Conservation (phyloP, 1,140 invertebrate species). For the Liolophura sinensis region DNA sequence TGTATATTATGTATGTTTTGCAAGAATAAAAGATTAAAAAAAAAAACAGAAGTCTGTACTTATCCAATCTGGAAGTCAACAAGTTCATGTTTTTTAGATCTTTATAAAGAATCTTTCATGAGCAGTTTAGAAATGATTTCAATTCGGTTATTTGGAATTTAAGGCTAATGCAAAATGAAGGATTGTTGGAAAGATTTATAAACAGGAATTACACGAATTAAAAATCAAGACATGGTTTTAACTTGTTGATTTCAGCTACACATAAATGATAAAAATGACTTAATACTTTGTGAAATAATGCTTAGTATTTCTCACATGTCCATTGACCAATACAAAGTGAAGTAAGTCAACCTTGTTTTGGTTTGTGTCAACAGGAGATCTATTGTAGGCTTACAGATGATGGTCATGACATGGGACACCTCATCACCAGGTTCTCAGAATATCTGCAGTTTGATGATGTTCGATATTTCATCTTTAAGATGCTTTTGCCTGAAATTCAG, state of each 20-base stretch:
- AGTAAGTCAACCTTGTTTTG: background rate
- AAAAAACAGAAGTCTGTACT: too few relatives aligned
- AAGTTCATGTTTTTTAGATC: too few relatives aligned
- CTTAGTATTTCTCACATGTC: background rate
- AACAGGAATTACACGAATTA: too few relatives aligned
- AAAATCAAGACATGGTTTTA: too few relatives aligned
- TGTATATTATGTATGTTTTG: too few relatives aligned
- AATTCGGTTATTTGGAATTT: too few relatives aligned
- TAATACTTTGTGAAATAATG: slow-evolving; percentile 3
- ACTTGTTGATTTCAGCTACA: background rate
- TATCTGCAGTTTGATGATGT: slow-evolving; percentile 69
- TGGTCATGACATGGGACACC: slow-evolving; percentile 59
- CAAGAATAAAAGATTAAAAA: too few relatives aligned
- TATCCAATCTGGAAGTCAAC: too few relatives aligned
- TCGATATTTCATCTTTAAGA: slow-evolving; percentile 48
- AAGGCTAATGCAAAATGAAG: too few relatives aligned
- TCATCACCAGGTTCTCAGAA: slow-evolving; percentile 68
- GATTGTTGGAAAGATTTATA: too few relatives aligned
- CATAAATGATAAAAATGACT: background rate
- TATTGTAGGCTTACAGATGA: slow-evolving; percentile 64
- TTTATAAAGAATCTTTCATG: too few relatives aligned
- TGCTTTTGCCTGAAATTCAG: slow-evolving; percentile 46
- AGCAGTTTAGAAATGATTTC: too few relatives aligned
- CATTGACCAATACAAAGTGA: background rate
- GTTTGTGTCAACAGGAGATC: slow-evolving; percentile 44